A percentile compares a stretch with the other conserved stretches of the same genome.
phyloP scores from a whole-genome alignment of 2,888 invertebrate genomes.

The Villa cingulata region DNA sequence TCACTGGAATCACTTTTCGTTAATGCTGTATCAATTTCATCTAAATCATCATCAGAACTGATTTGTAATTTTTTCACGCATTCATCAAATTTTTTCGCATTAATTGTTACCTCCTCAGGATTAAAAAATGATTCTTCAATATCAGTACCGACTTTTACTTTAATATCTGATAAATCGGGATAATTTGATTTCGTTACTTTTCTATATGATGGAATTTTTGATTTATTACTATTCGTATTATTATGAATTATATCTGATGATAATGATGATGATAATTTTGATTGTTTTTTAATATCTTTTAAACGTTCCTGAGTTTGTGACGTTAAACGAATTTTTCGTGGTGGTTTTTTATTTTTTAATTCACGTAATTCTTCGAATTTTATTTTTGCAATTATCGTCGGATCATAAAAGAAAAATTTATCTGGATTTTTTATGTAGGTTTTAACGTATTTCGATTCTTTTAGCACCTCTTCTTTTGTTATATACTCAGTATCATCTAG shows the following conservation, averaged over 20 bases:
- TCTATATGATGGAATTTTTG: constrained; percentile 25
- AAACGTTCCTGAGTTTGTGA: constrained; percentile 20
- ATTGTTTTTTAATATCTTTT: constrained; percentile 19
- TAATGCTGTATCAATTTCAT: constrained; percentile 31
- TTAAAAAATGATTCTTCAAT: constrained; percentile 28
- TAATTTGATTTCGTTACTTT: constrained; percentile 34
- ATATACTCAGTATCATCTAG: constrained; percentile 25
- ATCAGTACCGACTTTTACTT: constrained; percentile 32
- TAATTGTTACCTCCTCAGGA: constrained; percentile 33
- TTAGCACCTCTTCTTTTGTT: constrained; percentile 34
- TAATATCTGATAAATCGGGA: constrained; percentile 32
- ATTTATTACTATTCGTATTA: neutral
- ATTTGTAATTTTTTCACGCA: constrained; percentile 31
- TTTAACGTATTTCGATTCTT: constrained; percentile 36
- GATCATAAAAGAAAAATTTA: constrained; percentile 34
- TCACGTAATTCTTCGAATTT: constrained; percentile 29
- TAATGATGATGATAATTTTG: constrained; percentile 3
- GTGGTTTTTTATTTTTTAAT: constrained; percentile 20
- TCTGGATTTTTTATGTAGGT: constrained; percentile 37
- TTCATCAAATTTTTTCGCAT: constrained; percentile 35
- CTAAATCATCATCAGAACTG: constrained; percentile 33
- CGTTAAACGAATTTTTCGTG: constrained; percentile 18
- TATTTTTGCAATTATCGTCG: constrained; percentile 28
- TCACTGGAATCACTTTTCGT: constrained; percentile 32
- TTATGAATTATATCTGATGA: constrained; percentile 13